Conservation (phyloP, 2,113 vertebrate genomes). For the Nanorana parkeri region DNA sequence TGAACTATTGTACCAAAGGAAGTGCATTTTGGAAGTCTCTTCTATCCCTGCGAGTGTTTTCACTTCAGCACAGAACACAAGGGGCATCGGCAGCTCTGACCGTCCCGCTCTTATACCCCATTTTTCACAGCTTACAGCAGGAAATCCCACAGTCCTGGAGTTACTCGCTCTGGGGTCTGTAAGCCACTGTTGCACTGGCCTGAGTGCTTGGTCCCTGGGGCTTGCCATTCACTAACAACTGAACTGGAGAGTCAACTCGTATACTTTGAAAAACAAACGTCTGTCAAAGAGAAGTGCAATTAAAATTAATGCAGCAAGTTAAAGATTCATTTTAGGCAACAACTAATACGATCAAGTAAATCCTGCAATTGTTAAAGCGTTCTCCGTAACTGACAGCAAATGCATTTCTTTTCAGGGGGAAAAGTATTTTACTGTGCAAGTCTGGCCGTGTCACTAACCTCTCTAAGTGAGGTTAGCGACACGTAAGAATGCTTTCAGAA, state of each 20-base stretch:
- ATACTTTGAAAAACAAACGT: conserved; percentile 78
- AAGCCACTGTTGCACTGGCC: conserved; percentile 80
- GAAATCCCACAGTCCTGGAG: neutral
- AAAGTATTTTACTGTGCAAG: too few species aligned
- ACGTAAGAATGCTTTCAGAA: too few species aligned
- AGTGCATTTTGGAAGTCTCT: conserved; percentile 7
- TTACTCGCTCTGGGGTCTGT: conserved; percentile 82
- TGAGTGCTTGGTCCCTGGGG: conserved; percentile 81
- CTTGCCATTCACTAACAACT: conserved; percentile 89
- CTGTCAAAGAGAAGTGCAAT: conserved; percentile 57
- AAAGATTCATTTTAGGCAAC: neutral
- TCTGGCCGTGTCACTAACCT: too few species aligned
- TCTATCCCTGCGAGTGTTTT: neutral
- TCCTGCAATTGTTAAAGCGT: too few species aligned
- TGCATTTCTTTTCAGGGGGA: too few species aligned
- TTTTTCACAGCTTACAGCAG: conserved; percentile 27
- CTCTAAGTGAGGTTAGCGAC: too few species aligned
- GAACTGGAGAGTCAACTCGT: conserved; percentile 85
- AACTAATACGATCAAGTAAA: neutral
- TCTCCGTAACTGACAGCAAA: too few species aligned
- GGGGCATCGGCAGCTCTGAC: neutral
- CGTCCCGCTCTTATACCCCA: neutral
- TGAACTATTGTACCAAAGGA: conserved; percentile 31
- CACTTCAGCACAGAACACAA: conserved; percentile 6
- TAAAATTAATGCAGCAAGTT: neutral